phyloP scores from a whole-genome alignment of 64 coral and sea anemone species.

The Catalaphyllia jardinei region DNA sequence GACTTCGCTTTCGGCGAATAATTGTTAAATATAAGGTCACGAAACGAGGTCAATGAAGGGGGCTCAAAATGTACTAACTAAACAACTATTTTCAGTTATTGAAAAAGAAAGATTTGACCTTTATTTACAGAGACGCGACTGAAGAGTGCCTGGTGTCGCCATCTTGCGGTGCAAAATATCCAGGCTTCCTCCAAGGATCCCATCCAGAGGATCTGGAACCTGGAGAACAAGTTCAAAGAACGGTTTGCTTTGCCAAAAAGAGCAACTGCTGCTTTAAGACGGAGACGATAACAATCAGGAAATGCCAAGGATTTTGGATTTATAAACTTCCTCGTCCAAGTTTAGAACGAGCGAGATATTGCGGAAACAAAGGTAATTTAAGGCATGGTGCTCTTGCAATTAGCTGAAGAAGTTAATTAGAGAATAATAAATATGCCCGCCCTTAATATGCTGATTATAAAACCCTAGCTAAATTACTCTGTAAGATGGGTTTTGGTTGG shows the following conservation, averaged over 20 bases:
- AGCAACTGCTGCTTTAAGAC: neutral
- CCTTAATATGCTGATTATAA: too few species aligned
- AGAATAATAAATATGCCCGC: too few species aligned
- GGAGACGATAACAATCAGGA: neutral
- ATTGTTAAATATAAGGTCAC: too few species aligned
- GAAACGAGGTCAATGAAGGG: too few species aligned
- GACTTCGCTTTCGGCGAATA: too few species aligned
- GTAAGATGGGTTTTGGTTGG: too few species aligned
- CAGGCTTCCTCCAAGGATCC: neutral
- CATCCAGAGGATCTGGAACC: neutral
- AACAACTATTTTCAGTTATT: too few species aligned
- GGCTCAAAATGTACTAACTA: too few species aligned
- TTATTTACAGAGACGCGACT: neutral
- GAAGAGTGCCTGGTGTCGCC: neutral
- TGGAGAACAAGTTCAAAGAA: neutral
- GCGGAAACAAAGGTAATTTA: neutral
- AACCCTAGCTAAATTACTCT: too few species aligned
- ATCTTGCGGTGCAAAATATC: constrained; percentile 18
- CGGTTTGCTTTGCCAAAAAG: neutral
- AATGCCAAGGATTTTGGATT: constrained; percentile 14
- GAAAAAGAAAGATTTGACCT: neutral
- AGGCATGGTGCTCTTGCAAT: too few species aligned
- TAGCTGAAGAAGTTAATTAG: too few species aligned
- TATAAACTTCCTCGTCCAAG: neutral
- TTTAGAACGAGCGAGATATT: neutral